A percentile compares a stretch with the other conserved stretches of the same genome.
phyloP scores from a whole-genome alignment of 2,797 vertebrate species.

The Tamandua tetradactyla region DNA sequence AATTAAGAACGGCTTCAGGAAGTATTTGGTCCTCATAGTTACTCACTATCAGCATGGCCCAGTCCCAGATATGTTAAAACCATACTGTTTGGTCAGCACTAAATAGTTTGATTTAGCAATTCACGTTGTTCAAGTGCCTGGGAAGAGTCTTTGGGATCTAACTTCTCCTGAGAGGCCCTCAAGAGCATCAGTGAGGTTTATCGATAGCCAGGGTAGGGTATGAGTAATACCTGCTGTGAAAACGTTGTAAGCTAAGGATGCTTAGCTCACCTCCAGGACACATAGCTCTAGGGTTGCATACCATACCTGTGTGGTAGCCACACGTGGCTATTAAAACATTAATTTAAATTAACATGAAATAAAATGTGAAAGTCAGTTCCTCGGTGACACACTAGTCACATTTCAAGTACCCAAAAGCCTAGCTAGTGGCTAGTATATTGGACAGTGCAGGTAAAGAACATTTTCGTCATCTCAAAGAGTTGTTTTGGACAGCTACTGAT shows the following conservation, averaged over 20 bases:
- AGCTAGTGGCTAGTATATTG: background rate
- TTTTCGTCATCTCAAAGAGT: background rate
- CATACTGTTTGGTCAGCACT: background rate
- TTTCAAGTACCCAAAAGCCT: background rate
- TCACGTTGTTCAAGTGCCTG: background rate
- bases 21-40: conserved; percentile 15
- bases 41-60: background rate
- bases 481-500: background rate
- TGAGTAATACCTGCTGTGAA: background rate
- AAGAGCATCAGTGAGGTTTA: background rate
- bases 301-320: background rate
- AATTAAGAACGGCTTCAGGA: conserved; percentile 38
- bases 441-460: background rate
- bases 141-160: background rate
- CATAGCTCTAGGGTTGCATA: background rate
- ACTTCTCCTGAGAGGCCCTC: background rate
- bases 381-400: background rate
- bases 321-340: background rate
- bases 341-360: background rate
- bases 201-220: rapidly evolving
- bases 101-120: background rate
- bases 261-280: background rate
- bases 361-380: background rate
- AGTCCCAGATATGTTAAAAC: conserved; percentile 36
- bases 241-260: background rate